A percentile compares a stretch with the other conserved stretches of the same genome.
Evolutionary conservation across 1,140 invertebrate genomes (phyloP).

Genomic region (Pseudomyrmex dendroicus): DNA sequence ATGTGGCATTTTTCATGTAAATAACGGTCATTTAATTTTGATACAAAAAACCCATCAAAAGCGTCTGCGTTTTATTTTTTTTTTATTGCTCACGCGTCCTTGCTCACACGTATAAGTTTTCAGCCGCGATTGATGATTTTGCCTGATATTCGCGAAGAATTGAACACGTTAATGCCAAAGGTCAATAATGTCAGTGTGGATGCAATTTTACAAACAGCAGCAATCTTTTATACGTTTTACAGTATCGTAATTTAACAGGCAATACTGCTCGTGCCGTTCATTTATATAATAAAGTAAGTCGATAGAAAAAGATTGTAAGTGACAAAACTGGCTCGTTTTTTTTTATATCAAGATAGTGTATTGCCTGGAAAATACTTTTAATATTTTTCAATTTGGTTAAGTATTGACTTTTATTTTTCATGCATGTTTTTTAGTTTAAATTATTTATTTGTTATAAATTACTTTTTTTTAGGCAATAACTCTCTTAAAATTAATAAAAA

Average conservation of each 20-base stretch:
- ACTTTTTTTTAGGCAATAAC: too few species aligned
- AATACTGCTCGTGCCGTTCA: background rate
- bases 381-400: too few species aligned
- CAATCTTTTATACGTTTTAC: conserved; percentile 15
- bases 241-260: conserved; percentile 25
- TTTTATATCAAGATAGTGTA: background rate
- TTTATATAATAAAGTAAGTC: conserved; percentile 10
- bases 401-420: too few species aligned
- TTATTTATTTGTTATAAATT: too few species aligned
- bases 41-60: conserved; percentile 9
- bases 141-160: conserved; percentile 15
- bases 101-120: conserved; percentile 22
- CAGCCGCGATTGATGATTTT: conserved; percentile 39
- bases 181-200: background rate
- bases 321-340: background rate
- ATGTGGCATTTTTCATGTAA: conserved; percentile 5
- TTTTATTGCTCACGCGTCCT: conserved; percentile 18
- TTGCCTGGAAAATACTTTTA: too few species aligned
- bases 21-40: conserved; percentile 33
- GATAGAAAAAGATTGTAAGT: background rate
- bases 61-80: background rate
- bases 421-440: too few species aligned
- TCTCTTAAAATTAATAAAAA: too few species aligned
- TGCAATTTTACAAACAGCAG: conserved; percentile 11
- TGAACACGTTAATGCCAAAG: conserved; percentile 48